These are phyloP conservation scores for Phymastichus coffea DNA, from an alignment of 1,140 invertebrate species.

Conservation along the genomic window DNA sequence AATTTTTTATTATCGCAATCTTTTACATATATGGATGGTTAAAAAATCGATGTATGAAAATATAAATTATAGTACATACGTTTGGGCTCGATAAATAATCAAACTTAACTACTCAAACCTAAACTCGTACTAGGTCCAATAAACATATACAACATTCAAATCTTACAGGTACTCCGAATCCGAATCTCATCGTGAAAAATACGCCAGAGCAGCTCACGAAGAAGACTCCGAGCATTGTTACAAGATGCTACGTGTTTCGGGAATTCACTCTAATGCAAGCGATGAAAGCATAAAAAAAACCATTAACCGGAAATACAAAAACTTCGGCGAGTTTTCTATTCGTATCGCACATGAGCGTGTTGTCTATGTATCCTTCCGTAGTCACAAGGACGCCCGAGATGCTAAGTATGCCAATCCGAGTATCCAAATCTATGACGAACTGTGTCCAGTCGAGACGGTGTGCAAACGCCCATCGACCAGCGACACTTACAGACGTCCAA, in stretches of 20 bases:
- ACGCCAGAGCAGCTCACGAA: conserved; percentile 64
- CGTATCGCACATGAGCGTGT: conserved; percentile 89
- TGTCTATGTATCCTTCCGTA: conserved; percentile 94
- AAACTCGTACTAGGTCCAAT: conserved; percentile 60
- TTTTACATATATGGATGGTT: no score
- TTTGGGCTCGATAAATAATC: no score
- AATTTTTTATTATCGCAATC: no score
- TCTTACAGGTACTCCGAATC: conserved; percentile 63
- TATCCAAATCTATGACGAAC: conserved; percentile 91
- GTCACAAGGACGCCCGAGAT: conserved; percentile 89
- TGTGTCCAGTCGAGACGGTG: conserved; percentile 89
- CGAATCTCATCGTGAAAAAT: conserved; percentile 74
- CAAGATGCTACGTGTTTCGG: conserved; percentile 91
- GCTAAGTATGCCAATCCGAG: conserved; percentile 93
- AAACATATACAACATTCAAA: no score
- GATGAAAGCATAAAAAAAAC: conserved; percentile 92
- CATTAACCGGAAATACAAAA: conserved; percentile 91
- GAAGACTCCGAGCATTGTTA: conserved; percentile 74
- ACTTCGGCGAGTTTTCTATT: conserved; percentile 93
- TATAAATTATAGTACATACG: no score
- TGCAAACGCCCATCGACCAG: conserved; percentile 75
- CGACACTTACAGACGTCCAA: conserved; percentile 64
- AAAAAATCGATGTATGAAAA: no score
- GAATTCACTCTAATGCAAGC: conserved; percentile 88
- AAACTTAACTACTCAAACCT: conserved; percentile 60